Evolutionary conservation across 2,888 invertebrate species (phyloP).

Genomic region (Drosophila lacicola): DNA sequence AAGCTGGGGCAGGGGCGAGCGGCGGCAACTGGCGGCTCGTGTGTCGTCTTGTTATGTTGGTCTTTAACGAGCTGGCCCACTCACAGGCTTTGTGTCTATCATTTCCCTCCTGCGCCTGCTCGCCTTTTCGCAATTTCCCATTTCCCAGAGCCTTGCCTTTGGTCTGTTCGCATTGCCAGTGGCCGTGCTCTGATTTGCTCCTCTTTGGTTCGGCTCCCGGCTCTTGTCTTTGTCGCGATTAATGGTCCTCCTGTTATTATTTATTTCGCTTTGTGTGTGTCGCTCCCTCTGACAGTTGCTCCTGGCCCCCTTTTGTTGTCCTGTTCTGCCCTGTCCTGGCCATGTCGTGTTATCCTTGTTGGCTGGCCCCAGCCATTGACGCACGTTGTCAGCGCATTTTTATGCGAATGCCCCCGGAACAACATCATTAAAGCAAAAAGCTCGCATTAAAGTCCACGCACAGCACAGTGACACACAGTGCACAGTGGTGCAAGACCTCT

Average conservation of each 20-base stretch:
- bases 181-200: conserved; percentile 45
- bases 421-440: conserved; percentile 54
- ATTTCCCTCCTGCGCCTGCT: conserved; percentile 1
- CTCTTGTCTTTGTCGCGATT: conserved; percentile 76
- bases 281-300: conserved; percentile 60
- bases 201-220: conserved; percentile 19
- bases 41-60: conserved; percentile 59
- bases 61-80: conserved; percentile 67
- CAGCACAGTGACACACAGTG: conserved; percentile 27
- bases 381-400: conserved; percentile 65
- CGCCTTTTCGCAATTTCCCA: background rate
- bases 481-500: conserved; percentile 5
- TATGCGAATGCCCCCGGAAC: conserved; percentile 50
- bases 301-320: conserved; percentile 33
- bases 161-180: conserved; percentile 47
- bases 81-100: conserved; percentile 51
- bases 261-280: conserved; percentile 69
- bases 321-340: conserved; percentile 8
- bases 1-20: background rate
- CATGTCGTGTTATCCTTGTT: conserved; percentile 17
- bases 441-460: conserved; percentile 37
- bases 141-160: background rate
- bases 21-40: conserved; percentile 36
- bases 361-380: conserved; percentile 57
- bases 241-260: conserved; percentile 75